These are phyloP conservation scores for Mantis religiosa DNA, from an alignment of 2,888 invertebrate genomes.

Conservation along the genomic window DNA sequence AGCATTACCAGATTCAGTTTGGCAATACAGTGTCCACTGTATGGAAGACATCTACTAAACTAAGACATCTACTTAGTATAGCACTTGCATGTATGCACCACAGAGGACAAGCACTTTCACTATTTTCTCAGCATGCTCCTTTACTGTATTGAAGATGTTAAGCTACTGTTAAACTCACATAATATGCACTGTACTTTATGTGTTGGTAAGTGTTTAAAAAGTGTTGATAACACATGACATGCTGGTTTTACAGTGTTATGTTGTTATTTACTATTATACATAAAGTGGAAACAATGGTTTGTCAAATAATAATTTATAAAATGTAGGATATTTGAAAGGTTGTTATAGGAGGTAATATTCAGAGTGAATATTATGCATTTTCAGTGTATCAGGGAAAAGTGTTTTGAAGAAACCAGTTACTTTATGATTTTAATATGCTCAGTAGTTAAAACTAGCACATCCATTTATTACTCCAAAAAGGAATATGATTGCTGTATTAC, in stretches of 20 bases:
- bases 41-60: not conserved
- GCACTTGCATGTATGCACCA: not conserved
- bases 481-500: too few relatives aligned
- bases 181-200: not conserved
- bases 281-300: not conserved
- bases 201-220: not conserved
- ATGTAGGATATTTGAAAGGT: not conserved
- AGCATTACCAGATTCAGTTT: too few relatives aligned
- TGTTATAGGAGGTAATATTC: not conserved
- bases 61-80: not conserved
- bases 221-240: conserved; percentile 30
- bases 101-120: not conserved
- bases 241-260: not conserved
- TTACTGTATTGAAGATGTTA: not conserved
- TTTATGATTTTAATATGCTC: too few relatives aligned
- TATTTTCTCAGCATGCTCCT: not conserved
- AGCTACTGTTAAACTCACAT: not conserved
- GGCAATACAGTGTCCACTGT: too few relatives aligned
- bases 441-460: too few relatives aligned
- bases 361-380: not conserved
- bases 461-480: too few relatives aligned
- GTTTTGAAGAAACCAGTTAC: too few relatives aligned
- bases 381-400: too few relatives aligned
- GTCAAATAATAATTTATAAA: not conserved
- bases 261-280: not conserved